A percentile compares a stretch with the other conserved stretches of the same genome.
Conservation (phyloP, 2,113 vertebrate genomes). For the Gallinago jamesoni region DNA sequence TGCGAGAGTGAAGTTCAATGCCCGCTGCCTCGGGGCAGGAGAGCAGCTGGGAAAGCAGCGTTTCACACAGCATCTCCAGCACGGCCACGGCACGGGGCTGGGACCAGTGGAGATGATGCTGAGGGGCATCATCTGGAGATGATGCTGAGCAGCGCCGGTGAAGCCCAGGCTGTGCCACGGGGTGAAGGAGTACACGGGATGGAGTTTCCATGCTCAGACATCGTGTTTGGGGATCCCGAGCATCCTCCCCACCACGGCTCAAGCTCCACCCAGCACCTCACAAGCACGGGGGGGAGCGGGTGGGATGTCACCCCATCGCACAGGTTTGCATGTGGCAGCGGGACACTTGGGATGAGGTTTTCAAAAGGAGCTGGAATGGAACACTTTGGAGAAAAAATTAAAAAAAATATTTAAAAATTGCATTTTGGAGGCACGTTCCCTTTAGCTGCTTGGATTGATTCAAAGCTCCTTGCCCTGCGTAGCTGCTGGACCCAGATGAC, state of each 20-base stretch:
- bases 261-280: neutral
- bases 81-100: fast-evolving
- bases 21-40: neutral
- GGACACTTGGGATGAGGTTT: neutral
- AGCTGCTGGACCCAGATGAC: neutral
- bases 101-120: neutral
- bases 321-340: neutral
- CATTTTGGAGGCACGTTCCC: neutral
- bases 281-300: fast-evolving
- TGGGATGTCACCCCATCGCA: neutral
- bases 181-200: neutral
- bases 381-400: neutral
- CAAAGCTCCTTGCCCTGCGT: neutral
- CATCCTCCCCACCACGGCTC: neutral
- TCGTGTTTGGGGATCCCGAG: neutral
- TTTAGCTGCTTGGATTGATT: neutral
- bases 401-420: too few species aligned
- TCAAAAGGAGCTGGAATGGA: neutral
- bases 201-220: neutral
- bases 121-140: neutral
- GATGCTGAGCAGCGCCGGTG: fast-evolving
- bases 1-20: neutral
- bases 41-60: neutral
- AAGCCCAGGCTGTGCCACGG: neutral
- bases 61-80: neutral